Percentiles rank a stretch among this genome's conserved stretches.
phyloP scores from a whole-genome alignment of 2,888 invertebrate species.

The Melolontha melolontha region DNA sequence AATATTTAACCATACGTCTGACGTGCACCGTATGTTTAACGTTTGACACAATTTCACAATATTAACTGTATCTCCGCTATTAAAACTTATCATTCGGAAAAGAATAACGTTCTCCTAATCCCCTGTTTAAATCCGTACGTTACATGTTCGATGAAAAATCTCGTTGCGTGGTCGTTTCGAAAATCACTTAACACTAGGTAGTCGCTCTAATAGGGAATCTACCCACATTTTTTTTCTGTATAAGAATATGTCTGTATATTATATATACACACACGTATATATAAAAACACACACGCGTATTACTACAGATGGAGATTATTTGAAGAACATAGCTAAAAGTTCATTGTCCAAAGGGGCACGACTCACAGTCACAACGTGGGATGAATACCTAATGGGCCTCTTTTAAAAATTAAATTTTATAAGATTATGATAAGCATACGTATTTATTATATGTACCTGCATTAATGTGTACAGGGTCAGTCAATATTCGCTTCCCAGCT shows the following conservation, averaged over 20 bases:
- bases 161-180: slow-evolving; percentile 13
- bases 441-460: not conserved
- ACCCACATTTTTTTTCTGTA: slow-evolving; percentile 27
- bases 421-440: slow-evolving; percentile 1
- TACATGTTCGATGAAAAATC: slow-evolving; percentile 21
- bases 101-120: not conserved
- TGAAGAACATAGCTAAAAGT: slow-evolving; percentile 35
- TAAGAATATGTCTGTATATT: not conserved
- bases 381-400: slow-evolving; percentile 13
- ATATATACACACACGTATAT: slow-evolving; percentile 1
- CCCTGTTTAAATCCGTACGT: slow-evolving; percentile 6
- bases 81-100: not conserved
- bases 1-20: too few relatives aligned
- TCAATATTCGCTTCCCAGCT: too few relatives aligned
- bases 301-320: not conserved
- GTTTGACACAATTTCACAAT: too few relatives aligned
- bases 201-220: slow-evolving; percentile 31
- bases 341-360: slow-evolving; percentile 47
- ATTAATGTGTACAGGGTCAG: not conserved
- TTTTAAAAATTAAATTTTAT: slow-evolving; percentile 8
- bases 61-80: too few relatives aligned
- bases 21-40: too few relatives aligned
- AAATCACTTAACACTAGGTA: slow-evolving; percentile 25
- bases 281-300: not conserved
- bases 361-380: slow-evolving; percentile 33